A percentile compares a stretch with the other conserved stretches of the same genome.
These are phyloP conservation scores for Frankliniella intonsa DNA, from an alignment of 2,888 invertebrate genomes.

Conservation along the genomic window DNA sequence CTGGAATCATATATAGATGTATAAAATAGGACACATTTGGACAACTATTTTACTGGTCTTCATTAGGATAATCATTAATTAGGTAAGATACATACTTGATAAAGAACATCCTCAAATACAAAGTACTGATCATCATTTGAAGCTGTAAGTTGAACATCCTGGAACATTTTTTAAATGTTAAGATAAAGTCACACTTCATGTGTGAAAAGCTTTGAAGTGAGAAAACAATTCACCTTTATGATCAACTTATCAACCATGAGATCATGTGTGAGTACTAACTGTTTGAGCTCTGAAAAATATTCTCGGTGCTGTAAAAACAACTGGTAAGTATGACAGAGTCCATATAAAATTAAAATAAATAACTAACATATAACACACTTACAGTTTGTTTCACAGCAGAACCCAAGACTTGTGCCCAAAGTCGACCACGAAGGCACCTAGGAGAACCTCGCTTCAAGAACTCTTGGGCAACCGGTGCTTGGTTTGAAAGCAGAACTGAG, in stretches of 20 bases:
- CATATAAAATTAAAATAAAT: constrained; percentile 16
- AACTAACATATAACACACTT: constrained; percentile 38
- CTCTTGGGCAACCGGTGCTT: constrained; percentile 86
- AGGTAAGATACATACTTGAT: constrained; percentile 60
- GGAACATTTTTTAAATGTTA: constrained; percentile 34
- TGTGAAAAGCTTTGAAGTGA: background rate
- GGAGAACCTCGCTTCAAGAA: constrained; percentile 83
- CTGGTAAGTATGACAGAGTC: background rate
- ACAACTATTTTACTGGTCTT: constrained; percentile 25
- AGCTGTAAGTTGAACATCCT: constrained; percentile 90
- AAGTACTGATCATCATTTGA: constrained; percentile 98
- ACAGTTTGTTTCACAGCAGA: constrained; percentile 67
- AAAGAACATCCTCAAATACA: constrained; percentile 92
- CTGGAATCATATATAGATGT: constrained; percentile 44
- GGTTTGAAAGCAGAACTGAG: constrained; percentile 66
- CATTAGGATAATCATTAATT: background rate
- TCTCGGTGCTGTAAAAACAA: constrained; percentile 57
- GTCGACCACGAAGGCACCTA: constrained; percentile 66
- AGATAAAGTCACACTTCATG: background rate
- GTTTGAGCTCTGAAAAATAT: constrained; percentile 76
- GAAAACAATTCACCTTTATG: constrained; percentile 62
- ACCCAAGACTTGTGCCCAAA: constrained; percentile 85
- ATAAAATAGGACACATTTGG: constrained; percentile 14
- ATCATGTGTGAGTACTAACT: constrained; percentile 78
- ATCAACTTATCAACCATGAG: constrained; percentile 90